Evolutionary conservation across 2,797 vertebrate genomes (phyloP), one percentile per base, ranked within the genome.

Genomic region (Harpagifer antarcticus): DNA sequence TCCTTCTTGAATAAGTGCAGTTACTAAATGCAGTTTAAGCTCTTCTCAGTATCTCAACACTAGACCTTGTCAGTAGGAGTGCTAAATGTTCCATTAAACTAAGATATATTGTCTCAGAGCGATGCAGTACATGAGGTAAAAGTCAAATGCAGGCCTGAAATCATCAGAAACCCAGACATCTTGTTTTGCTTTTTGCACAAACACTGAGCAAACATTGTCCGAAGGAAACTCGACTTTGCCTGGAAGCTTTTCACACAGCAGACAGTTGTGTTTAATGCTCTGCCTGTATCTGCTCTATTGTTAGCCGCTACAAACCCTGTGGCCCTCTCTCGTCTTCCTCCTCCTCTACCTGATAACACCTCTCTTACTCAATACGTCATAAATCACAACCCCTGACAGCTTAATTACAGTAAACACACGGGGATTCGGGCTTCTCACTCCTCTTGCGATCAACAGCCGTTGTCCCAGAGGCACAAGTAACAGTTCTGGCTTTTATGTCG

Each of bases 331-430:
- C 78, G 9, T 78, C 79, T 78, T 72, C 71, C 70, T 84, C 66
- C 55, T 83, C 62, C 76, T 61, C 74, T 81, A 64, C 72, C 68
- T 84, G 87, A 93, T 89, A 94, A 91, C 82, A 89, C 83, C 78
- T 87, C 84, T 91, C 89, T 94, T 93, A 91, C 91, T 93, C 94
- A 95, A 92, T 88, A 82, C 45, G 53, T 91, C 91, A 93, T 96
- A 94, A 95, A 95, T 95, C 94, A 95, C 79, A 52, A 53, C 19
- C 23, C 48, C 31, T 89, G 95, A 95, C 95, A 95, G 81, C 73
- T 83, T 94, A 95, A 96, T 96, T 94, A 95, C 91, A 81, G 93
- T 93, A 95, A 96, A 95, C 94, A 94, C 74, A 89, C 69, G 47
- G 74, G 88, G 90, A 89, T 84, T 84, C 57, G 20, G 74, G 83